Percentiles rank a stretch among this genome's conserved stretches.
Evolutionary conservation across 2,797 vertebrate genomes (phyloP).

Genomic region (Apogon talboti): DNA sequence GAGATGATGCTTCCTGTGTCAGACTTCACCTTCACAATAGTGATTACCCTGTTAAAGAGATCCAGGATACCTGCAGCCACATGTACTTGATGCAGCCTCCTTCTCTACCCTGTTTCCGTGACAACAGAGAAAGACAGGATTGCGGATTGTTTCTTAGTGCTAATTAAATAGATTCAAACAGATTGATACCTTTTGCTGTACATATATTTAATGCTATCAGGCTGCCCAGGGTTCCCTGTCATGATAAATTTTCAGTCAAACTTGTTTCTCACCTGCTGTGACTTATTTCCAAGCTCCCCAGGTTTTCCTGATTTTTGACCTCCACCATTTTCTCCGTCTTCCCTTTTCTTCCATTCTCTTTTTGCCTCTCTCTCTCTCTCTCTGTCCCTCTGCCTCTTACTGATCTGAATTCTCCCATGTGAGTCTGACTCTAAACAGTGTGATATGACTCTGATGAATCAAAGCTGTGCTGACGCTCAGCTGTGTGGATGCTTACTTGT

Average conservation of each 20-base stretch:
- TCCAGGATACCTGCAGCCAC: conserved; percentile 35
- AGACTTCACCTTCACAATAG: conserved; percentile 48
- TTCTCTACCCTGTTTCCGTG: conserved; percentile 68
- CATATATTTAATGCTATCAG: background rate
- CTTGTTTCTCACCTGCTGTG: background rate
- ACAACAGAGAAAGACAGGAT: conserved; percentile 70
- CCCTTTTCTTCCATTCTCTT: background rate
- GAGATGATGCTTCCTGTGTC: conserved; percentile 55
- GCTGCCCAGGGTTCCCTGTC: background rate
- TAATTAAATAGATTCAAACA: conserved; percentile 10
- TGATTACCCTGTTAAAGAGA: conserved; percentile 43
- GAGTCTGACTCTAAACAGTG: background rate
- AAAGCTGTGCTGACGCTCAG: conserved; percentile 8
- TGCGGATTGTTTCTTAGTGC: conserved; percentile 29
- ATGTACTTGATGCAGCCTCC: conserved; percentile 12
- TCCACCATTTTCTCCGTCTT: background rate
- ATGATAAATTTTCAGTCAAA: background rate
- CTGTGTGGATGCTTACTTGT: conserved; percentile 22
- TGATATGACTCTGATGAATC: conserved; percentile 7
- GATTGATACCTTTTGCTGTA: background rate
- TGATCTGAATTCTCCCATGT: conserved; percentile 5
- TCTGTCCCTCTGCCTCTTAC: background rate
- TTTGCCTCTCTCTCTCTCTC: too few relatives aligned
- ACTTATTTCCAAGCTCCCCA: conserved; percentile 2
- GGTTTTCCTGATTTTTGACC: background rate